Percentiles rank a stretch among this genome's conserved stretches.
These are phyloP conservation scores for Philereme transversata DNA, from an alignment of 2,888 invertebrate species.

Conservation along the genomic window DNA sequence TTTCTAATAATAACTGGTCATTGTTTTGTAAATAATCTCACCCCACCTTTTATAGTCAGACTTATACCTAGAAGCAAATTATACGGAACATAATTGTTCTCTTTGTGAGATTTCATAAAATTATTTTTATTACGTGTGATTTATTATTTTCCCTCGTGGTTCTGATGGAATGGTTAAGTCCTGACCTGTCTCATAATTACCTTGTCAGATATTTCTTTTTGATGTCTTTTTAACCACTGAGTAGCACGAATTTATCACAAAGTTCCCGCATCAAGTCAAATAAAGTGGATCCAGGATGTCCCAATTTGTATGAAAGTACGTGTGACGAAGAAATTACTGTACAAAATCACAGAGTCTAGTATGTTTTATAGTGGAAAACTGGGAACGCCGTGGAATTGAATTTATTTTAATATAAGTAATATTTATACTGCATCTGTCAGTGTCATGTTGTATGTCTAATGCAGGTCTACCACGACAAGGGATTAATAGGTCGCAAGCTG, in stretches of 20 bases:
- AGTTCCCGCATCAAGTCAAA: constrained; percentile 14
- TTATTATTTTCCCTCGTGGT: constrained; percentile 3
- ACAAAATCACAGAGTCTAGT: constrained; percentile 19
- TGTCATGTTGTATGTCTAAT: constrained; percentile 41
- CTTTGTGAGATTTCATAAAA: constrained; percentile 7
- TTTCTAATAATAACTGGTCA: constrained; percentile 6
- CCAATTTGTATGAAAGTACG: constrained; percentile 24
- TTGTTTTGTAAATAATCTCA: constrained; percentile 10
- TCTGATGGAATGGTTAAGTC: constrained; percentile 17
- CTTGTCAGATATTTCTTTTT: constrained; percentile 20
- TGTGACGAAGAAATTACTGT: constrained; percentile 23
- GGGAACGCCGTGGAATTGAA: constrained; percentile 4
- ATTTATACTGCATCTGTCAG: too few relatives aligned
- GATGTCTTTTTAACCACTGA: constrained; percentile 7
- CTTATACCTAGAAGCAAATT: neutral
- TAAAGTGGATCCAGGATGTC: constrained; percentile 16
- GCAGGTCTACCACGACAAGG: constrained; percentile 39
- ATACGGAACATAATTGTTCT: constrained; percentile 11
- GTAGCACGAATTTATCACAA: constrained; percentile 11
- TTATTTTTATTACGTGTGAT: constrained; percentile 11
- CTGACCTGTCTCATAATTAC: constrained; percentile 16
- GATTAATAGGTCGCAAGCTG: constrained; percentile 52
- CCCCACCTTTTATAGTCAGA: neutral
- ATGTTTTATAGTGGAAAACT: constrained; percentile 26
- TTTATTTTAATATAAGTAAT: too few relatives aligned